Evolutionary conservation across 2,888 invertebrate species (phyloP), one percentile per base, ranked within the genome.

Genomic region (Ophion ventricosus): DNA sequence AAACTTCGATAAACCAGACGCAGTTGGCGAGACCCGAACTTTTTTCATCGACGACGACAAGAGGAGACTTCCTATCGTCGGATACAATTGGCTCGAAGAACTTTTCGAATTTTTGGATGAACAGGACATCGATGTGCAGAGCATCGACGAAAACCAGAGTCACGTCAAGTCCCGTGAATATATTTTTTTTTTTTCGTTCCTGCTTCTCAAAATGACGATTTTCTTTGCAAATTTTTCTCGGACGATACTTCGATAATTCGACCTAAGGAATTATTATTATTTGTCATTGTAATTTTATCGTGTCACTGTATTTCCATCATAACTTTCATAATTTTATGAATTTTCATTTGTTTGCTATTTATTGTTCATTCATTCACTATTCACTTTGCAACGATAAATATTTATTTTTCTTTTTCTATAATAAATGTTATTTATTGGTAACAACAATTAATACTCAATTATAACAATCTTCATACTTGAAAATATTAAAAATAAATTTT

Each of bases 161-260:
- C 79, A 86, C 80, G 86, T 86, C 0, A 83, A 86, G 66, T 85
- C 86, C 54, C 83, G 87, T 87, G 35, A 83, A 63, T n/a, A 54
- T n/a, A n/a, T n/a, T n/a, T n/a, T n/a, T n/a, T n/a, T 17, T 54
- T 0, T 26, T 49, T 17, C 2, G 10, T 25, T 29, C 14, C 17
- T 3, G 0, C 14, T 3, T 17, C 49, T 17, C 14, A 17, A 49
- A 49, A 49, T 17, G 17, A 17, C 14, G 3, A 49, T 17, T 14
- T 4, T 14, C 49, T 49, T 49, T 49, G 70, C 14, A 49, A 17
- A 49, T 49, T 49, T 14, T 49, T n/a, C n/a, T n/a, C n/a, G n/a
- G 17, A 4, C 14, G 14, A 0, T n/a, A n/a, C 14, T 3, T 14
- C 43, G 8, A 2, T 43, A 43, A 49, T 49, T 14, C 17, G 14